These are phyloP conservation scores for Bhutanitis thaidina DNA, from an alignment of 2,888 invertebrate genomes.

Conservation along the genomic window DNA sequence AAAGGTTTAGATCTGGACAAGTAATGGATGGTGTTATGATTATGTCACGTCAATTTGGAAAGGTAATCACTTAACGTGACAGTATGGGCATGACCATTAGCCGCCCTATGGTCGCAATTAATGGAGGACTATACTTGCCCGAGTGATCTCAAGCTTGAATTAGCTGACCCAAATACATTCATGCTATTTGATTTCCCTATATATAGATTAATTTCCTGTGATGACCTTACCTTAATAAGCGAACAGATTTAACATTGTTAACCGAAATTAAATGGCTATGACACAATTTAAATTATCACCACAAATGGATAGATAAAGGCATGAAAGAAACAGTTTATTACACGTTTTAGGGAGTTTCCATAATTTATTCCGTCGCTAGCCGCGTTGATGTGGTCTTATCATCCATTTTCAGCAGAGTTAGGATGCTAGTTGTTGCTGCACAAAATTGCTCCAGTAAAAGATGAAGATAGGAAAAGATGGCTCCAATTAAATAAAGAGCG, in stretches of 20 bases:
- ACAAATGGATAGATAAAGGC: slow-evolving; percentile 40
- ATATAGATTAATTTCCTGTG: slow-evolving; percentile 17
- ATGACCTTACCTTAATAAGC: not conserved
- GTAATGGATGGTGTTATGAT: slow-evolving; percentile 5
- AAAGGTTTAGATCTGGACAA: too few species aligned
- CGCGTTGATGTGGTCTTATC: slow-evolving; percentile 57
- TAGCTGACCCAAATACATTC: slow-evolving; percentile 23
- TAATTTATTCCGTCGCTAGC: slow-evolving; percentile 56
- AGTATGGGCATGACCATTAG: slow-evolving; percentile 41
- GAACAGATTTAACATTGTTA: not conserved
- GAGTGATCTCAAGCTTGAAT: slow-evolving; percentile 43
- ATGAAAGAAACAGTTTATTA: slow-evolving; percentile 49
- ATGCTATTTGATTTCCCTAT: slow-evolving; percentile 13
- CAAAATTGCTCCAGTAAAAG: slow-evolving; percentile 44
- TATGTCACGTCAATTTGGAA: slow-evolving; percentile 47
- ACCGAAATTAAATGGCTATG: not conserved
- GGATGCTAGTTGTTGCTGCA: slow-evolving; percentile 22
- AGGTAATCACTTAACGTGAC: slow-evolving; percentile 66
- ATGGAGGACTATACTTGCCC: slow-evolving; percentile 55
- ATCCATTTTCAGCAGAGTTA: slow-evolving; percentile 45
- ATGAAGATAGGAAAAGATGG: slow-evolving; percentile 39
- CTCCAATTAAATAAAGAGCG: slow-evolving; percentile 45
- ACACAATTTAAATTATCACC: not conserved
- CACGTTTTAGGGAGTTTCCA: slow-evolving; percentile 49
- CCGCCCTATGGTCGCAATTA: slow-evolving; percentile 53